phyloP scores from a whole-genome alignment of 1,140 invertebrate species.

The Aphelinus atriplicis region DNA sequence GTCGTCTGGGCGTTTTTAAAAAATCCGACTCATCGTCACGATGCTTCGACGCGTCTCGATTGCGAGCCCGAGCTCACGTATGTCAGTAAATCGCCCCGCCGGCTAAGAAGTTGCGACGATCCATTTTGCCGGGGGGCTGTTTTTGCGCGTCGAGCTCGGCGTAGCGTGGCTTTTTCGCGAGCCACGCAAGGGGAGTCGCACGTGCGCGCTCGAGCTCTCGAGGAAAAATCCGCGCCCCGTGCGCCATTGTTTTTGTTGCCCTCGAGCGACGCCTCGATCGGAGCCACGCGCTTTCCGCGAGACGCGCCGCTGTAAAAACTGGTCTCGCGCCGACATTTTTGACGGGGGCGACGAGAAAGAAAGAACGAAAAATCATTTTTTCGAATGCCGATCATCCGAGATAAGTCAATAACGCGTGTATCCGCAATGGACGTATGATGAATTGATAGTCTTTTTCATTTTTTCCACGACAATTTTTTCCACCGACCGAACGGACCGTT shows the following conservation, averaged over 20 bases:
- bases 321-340: too few relatives aligned
- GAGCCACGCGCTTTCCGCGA: too few relatives aligned
- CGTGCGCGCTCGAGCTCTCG: neutral
- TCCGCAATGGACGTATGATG: too few relatives aligned
- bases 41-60: conserved; percentile 39
- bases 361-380: too few relatives aligned
- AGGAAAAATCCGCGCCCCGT: conserved; percentile 2
- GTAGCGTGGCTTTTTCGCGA: neutral
- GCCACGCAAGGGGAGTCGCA: neutral
- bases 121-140: conserved; percentile 1
- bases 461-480: too few relatives aligned
- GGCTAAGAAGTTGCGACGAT: conserved; percentile 1
- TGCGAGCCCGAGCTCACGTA: conserved; percentile 10
- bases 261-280: neutral
- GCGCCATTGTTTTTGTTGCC: neutral
- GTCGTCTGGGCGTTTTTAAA: conserved; percentile 20
- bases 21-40: neutral
- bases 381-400: too few relatives aligned
- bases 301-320: neutral
- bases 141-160: neutral
- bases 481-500: too few relatives aligned
- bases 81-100: conserved; percentile 25
- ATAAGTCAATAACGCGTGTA: too few relatives aligned
- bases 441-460: too few relatives aligned
- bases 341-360: too few relatives aligned